Base-by-base conservation (phyloP, 2,113 vertebrate genomes). In the Corythornis vintsioides region DNA sequence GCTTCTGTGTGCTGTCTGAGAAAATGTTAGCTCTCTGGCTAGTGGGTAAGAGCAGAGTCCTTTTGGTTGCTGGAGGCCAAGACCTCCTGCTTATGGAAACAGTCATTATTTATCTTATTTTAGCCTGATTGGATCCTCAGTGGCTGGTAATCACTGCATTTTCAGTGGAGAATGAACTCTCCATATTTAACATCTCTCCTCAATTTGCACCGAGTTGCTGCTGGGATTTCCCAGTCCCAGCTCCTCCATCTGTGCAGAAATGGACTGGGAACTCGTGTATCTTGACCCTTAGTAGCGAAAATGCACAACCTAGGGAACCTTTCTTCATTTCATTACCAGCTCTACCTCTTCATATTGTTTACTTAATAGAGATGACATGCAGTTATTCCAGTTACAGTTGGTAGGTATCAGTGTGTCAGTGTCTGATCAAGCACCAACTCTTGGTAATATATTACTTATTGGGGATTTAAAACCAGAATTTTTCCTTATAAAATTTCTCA, bases 401-500 rank as follows among this genome's bases (percentile, higher is more conserved):
- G 67, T 82, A 92, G 40, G 6, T 42, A 57, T 42, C 15, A 3
- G 45, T 28, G 16, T 57, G 61, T 79, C 78, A 72, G 26, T 28
- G 15, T 59, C 60, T 59, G 48, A 83, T 47, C 59, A 53, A 20
- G 11, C 40, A 83, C 26, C 31, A 79, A 43, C 47, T 70, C 85
- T 56, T 14, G 18, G 8, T 22, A 12, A n/a, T 40, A 20, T 31
- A 21, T 48, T 60, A 40, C 33, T 29, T 85, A 18, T 55, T 75
- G 64, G 75, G 53, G 63, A 18, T 69, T 72, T 59, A 22, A 10
- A 89, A 83, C 15, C 24, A 63, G 59, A 60, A 35, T 15, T 86
- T 85, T 93, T 89, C 65, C 72, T 93, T 91, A 75, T 33, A 33
- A 33, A 33, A 33, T 33, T 83, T 75, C 69, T 84, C 88, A 73